Percentiles rank a stretch among this genome's conserved stretches.
phyloP scores from a whole-genome alignment of 2,888 invertebrate genomes.

The Drosophila kanekoi region DNA sequence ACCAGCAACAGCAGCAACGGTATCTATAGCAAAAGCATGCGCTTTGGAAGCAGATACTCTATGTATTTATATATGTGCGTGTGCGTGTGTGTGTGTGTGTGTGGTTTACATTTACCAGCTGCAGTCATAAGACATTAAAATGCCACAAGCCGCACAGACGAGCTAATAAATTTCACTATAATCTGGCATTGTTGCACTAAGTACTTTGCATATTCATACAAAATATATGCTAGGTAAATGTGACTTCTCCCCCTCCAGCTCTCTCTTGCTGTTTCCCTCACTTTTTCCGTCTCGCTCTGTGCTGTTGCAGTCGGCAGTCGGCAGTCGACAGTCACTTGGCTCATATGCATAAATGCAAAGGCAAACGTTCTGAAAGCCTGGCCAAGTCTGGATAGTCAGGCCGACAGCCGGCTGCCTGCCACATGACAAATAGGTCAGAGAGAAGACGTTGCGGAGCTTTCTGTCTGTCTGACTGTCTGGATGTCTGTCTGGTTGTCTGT shows the following conservation, averaged over 20 bases:
- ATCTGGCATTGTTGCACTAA: conserved; percentile 81
- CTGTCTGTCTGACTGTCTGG: conserved; percentile 7
- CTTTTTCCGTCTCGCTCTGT: not conserved
- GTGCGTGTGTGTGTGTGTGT: conserved; percentile 3
- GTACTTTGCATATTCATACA: conserved; percentile 80
- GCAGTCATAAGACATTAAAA: conserved; percentile 57
- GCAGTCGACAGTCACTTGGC: conserved; percentile 41
- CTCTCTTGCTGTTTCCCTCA: no score
- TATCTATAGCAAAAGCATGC: not conserved
- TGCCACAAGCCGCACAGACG: conserved; percentile 50
- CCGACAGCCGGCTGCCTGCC: conserved; percentile 43
- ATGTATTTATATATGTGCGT: not conserved
- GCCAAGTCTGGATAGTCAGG: conserved; percentile 31
- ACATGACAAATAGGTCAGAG: conserved; percentile 70
- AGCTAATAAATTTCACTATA: conserved; percentile 79
- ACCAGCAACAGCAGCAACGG: not conserved
- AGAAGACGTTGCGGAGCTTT: conserved; percentile 37
- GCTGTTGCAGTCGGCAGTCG: not conserved
- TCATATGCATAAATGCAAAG: conserved; percentile 70
- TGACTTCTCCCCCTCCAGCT: not conserved
- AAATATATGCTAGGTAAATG: conserved; percentile 53
- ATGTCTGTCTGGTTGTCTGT: conserved; percentile 14
- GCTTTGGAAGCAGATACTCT: not conserved
- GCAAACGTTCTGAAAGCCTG: conserved; percentile 40
- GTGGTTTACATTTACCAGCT: conserved; percentile 28